Base-by-base conservation (phyloP, 1,140 invertebrate genomes). In the Drosophila leontia region DNA sequence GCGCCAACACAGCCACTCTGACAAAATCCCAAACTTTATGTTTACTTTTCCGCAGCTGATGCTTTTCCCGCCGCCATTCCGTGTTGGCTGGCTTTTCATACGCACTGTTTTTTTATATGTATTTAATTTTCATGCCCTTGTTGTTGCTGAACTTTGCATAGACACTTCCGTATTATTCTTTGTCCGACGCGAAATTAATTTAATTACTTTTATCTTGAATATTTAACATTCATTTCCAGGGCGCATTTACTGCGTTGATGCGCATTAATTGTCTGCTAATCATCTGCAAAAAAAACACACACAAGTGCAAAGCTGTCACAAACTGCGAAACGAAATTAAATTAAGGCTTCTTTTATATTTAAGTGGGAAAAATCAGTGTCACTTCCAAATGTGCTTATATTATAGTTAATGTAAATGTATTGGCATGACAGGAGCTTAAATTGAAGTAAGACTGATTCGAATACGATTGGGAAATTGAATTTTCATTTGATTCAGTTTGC, bases 1-100 rank as follows among this genome's bases (percentile, higher is more conserved):
- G 69, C 47, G 35, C 78, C 17, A 13, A 75, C 78, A 63, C 44
- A 68, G 57, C 55, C 57, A 60, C 58, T 56, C 53, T 48, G 45
- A 47, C 44, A 62, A 50, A 51, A 41, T 50, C 23, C 57, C 56
- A 69, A 76, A 87, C 79, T 87, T 87, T 77, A 74, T 87, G 84
- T 87, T 87, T 87, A 81, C 75, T 87, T 87, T 87, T 80, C 85
- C 71, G 71, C 83, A 87, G 83, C 83, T 87, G 83, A 58, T 74
- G 69, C 13, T 75, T 68, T 70, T 70, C 67, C 48, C 64, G 63
- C 62, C 51, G 60, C 42, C 59, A 56, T 50, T 71, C 56, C 70
- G 77, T 13, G 53, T 39, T 80, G 77, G 47, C 34, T 67, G 57
- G 59, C 44, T 82, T 86, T 87, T 80, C 83, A 79, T 79, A 68